Percentiles rank a stretch among this genome's conserved stretches.
Evolutionary conservation across 2,797 vertebrate genomes (phyloP).

Genomic region (Thripadectes ignobilis): DNA sequence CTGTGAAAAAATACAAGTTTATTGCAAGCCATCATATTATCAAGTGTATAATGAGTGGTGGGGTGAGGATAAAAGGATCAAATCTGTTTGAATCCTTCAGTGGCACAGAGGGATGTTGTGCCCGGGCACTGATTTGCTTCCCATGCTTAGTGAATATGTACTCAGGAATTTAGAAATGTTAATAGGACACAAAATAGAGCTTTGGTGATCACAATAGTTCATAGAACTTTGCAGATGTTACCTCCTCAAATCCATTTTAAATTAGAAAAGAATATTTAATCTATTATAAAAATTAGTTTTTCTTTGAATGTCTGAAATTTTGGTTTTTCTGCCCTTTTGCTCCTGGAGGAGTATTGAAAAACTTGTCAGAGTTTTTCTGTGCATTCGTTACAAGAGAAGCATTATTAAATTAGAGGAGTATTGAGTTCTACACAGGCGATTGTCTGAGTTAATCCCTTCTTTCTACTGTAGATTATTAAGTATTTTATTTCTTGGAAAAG

Average conservation of each 20-base stretch:
- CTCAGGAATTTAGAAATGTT: background rate
- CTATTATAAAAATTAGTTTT: fast-evolving
- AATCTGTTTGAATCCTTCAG: background rate
- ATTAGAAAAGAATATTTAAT: background rate
- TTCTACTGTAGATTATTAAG: background rate
- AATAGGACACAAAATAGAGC: background rate
- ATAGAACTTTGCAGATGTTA: background rate
- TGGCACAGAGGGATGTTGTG: background rate
- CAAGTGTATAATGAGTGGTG: background rate
- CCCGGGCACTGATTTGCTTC: background rate
- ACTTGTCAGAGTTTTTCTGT: background rate
- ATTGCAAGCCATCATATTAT: background rate
- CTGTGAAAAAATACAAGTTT: background rate
- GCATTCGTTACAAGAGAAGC: background rate
- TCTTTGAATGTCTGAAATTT: background rate
- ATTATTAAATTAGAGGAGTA: background rate
- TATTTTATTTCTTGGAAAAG: background rate
- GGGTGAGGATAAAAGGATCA: background rate
- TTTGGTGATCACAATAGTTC: background rate
- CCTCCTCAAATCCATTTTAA: background rate
- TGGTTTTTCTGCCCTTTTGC: background rate
- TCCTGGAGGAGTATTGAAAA: background rate
- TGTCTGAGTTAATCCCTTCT: background rate
- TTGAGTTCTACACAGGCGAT: background rate
- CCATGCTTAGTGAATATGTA: background rate